phyloP scores from a whole-genome alignment of 92 coral and sea anemone genomes.

The Parazoanthus darwini region DNA sequence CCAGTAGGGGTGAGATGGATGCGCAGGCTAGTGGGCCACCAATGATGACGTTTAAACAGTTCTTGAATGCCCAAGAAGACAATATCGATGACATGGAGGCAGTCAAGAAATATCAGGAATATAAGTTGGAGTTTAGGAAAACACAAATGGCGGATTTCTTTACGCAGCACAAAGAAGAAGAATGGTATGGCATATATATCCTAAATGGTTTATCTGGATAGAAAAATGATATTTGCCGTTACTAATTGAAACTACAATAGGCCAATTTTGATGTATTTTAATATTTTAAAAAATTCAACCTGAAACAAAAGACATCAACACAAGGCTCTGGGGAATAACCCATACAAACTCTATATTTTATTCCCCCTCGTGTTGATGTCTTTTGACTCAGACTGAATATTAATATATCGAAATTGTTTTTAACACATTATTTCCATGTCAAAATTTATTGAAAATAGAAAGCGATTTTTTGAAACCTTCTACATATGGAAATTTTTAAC shows the following conservation, averaged over 20 bases:
- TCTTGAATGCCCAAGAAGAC: conserved; percentile 91
- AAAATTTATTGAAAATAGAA: too few species aligned
- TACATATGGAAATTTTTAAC: neutral
- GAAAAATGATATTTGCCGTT: too few species aligned
- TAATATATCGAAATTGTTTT: too few species aligned
- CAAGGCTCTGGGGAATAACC: too few species aligned
- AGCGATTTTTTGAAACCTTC: neutral
- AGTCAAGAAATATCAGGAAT: conserved; percentile 88
- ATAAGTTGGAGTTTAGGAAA: conserved; percentile 92
- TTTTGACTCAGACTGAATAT: too few species aligned
- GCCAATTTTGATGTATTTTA: too few species aligned
- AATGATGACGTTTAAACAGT: conserved; percentile 95
- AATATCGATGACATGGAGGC: conserved; percentile 97
- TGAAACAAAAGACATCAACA: too few species aligned
- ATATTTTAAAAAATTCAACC: too few species aligned
- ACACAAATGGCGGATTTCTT: conserved; percentile 96
- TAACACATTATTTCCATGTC: too few species aligned
- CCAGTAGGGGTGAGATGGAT: conserved; percentile 28
- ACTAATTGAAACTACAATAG: too few species aligned
- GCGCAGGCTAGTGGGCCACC: conserved; percentile 53
- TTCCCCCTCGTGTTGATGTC: too few species aligned
- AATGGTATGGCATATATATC: conserved; percentile 75
- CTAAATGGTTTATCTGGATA: neutral
- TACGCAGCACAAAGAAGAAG: conserved; percentile 92
- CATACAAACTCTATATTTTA: too few species aligned